Percentiles rank a stretch among this genome's conserved stretches.
phyloP scores from a whole-genome alignment of 1,140 invertebrate species.

The Drosophila setifemur region DNA sequence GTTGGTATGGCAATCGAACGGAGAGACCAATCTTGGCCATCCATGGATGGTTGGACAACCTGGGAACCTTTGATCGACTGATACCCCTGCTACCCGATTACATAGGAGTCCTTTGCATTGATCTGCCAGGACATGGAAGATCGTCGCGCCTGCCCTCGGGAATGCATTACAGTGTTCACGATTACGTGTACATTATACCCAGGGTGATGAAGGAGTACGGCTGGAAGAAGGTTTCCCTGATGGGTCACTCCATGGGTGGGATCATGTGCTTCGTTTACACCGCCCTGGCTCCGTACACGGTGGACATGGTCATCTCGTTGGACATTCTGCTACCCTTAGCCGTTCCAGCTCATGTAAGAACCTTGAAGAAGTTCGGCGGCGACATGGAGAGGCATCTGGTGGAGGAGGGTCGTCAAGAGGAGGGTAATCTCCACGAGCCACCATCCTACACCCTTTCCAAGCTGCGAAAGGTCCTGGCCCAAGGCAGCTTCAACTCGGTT shows the following conservation, averaged over 20 bases:
- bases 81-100: conserved; percentile 85
- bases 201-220: conserved; percentile 85
- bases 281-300: conserved; percentile 84
- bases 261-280: conserved; percentile 84
- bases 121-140: conserved; percentile 88
- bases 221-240: conserved; percentile 87
- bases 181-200: conserved; percentile 84
- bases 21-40: conserved; percentile 86
- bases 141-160: conserved; percentile 86
- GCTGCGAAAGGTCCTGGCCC: conserved; percentile 83
- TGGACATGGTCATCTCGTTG: conserved; percentile 85
- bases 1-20: conserved; percentile 86
- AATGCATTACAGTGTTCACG: conserved; percentile 84
- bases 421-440: conserved; percentile 77
- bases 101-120: conserved; percentile 86
- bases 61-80: conserved; percentile 87
- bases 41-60: conserved; percentile 90
- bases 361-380: background rate
- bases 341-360: background rate
- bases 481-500: conserved; percentile 83
- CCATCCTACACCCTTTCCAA: conserved; percentile 85
- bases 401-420: conserved; percentile 44
- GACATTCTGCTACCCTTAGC: conserved; percentile 84
- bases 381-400: conserved; percentile 33
- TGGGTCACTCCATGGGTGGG: conserved; percentile 87